These are phyloP conservation scores for Girardia tigrina DNA, from an alignment of 2,888 invertebrate species.

Conservation along the genomic window DNA sequence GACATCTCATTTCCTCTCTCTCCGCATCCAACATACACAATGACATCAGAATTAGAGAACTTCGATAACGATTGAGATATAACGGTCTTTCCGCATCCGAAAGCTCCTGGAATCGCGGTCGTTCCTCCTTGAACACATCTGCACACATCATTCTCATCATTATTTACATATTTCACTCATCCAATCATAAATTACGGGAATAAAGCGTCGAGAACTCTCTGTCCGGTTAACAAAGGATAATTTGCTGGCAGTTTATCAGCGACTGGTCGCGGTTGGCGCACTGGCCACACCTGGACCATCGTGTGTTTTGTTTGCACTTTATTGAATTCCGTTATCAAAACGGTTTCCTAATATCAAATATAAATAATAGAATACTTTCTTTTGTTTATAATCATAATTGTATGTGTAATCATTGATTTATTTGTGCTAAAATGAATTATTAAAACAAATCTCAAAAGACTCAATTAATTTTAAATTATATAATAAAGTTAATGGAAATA, in stretches of 20 bases:
- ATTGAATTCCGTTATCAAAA: constrained; percentile 94
- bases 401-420: too few species aligned
- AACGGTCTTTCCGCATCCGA: constrained; percentile 99
- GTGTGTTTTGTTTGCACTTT: constrained; percentile 76
- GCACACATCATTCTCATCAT: too few species aligned
- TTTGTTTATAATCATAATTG: too few species aligned
- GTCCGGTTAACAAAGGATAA: constrained; percentile 90
- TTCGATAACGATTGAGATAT: constrained; percentile 98
- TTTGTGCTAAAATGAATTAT: too few species aligned
- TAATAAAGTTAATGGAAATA: too few species aligned
- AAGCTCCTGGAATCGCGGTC: constrained; percentile 95
- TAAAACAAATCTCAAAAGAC: too few species aligned
- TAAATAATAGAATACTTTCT: too few species aligned
- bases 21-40: constrained; percentile 97
- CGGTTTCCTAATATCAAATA: constrained; percentile 61
- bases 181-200: constrained; percentile 65
- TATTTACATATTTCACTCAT: too few species aligned
- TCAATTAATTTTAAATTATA: too few species aligned
- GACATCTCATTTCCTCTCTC: constrained; percentile 99
- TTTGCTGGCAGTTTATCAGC: constrained; percentile 96
- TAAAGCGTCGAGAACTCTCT: constrained; percentile 87
- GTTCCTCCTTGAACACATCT: constrained; percentile 95
- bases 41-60: constrained; percentile 97
- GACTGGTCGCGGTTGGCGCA: constrained; percentile 84
- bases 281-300: constrained; percentile 99